Evolutionary conservation across 1,140 invertebrate genomes (phyloP), one percentile per base, ranked within the genome.

Genomic region (Andrena cerasifolii): DNA sequence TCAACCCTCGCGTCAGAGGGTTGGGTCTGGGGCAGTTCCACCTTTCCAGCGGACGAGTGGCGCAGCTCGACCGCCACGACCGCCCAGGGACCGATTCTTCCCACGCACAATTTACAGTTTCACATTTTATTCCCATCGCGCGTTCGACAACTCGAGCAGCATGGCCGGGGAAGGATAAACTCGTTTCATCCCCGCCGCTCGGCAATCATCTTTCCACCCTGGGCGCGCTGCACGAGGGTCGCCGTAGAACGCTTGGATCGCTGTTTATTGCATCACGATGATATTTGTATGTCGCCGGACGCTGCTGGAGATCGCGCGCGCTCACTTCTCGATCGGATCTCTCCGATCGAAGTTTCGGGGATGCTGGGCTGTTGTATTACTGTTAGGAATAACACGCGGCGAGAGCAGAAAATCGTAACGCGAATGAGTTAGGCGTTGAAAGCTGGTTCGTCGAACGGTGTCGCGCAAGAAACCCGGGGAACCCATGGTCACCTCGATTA

Each of bases 21-120:
- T 40, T 3, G 26, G 21, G 24, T n/a, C 51, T 12, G 7, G 24
- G 28, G 3, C 16, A 18, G 47, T 54, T 77, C 59, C 16, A 70
- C 76, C 68, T 65, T 58, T 71, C 62, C 81, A 71, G 68, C 75
- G 79, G 86, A 90, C 87, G 78, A 80, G 16, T 65, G 78, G 58
- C 82, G 79, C 59, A 72, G 67, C 10, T 74, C 75, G 76, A 68
- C 76, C 79, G 18, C 66, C 76, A 87, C 80, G 90, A 92, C 88
- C 89, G 87, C 75, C 91, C 86, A 79, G 91, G 91, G 91, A 92
- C 85, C 90, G 86, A 92, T 93, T 92, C 88, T 91, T 91, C 90
- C 91, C 91, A 91, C 91, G 91, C 91, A 92, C 92, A 93, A 93
- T 93, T 92, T 93, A 92, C 91, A 93, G 90, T 93, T 93, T 92